phyloP scores from a whole-genome alignment of 2,888 invertebrate genomes.

The Pterostichus madidus region DNA sequence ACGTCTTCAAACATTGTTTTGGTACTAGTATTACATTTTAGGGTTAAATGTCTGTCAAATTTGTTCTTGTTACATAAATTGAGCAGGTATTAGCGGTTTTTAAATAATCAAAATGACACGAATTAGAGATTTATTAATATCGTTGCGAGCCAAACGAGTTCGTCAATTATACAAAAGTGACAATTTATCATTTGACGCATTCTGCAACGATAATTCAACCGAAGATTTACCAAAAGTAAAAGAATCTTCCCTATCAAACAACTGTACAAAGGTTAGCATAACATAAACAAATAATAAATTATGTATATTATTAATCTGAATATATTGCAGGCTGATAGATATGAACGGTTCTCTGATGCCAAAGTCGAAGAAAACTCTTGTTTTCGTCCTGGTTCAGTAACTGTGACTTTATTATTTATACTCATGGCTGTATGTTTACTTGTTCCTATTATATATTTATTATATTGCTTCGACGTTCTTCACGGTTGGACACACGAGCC shows the following conservation, averaged over 20 bases:
- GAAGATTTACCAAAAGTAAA: slow-evolving; percentile 77
- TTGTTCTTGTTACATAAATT: background rate
- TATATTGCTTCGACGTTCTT: slow-evolving; percentile 76
- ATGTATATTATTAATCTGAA: slow-evolving; percentile 37
- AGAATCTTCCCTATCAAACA: slow-evolving; percentile 79
- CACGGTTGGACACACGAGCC: slow-evolving; percentile 70
- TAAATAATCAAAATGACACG: slow-evolving; percentile 71
- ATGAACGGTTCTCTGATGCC: slow-evolving; percentile 72
- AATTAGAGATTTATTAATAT: slow-evolving; percentile 73
- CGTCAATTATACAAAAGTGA: slow-evolving; percentile 72
- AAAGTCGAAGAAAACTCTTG: slow-evolving; percentile 68
- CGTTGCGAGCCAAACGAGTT: slow-evolving; percentile 72
- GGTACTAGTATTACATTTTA: background rate
- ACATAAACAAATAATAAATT: slow-evolving; percentile 6
- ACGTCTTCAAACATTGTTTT: too few species aligned
- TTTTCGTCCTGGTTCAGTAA: slow-evolving; percentile 74
- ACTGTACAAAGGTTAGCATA: slow-evolving; percentile 59
- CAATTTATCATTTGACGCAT: slow-evolving; percentile 81
- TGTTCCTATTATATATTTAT: slow-evolving; percentile 75
- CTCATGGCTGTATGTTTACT: slow-evolving; percentile 76
- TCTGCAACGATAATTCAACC: slow-evolving; percentile 79
- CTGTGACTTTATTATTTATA: slow-evolving; percentile 73
- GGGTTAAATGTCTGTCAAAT: slow-evolving; percentile 27
- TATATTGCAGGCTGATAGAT: slow-evolving; percentile 71
- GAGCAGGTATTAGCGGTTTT: background rate